Base-by-base conservation (phyloP, 2,113 vertebrate genomes). In the Heterotis niloticus region DNA sequence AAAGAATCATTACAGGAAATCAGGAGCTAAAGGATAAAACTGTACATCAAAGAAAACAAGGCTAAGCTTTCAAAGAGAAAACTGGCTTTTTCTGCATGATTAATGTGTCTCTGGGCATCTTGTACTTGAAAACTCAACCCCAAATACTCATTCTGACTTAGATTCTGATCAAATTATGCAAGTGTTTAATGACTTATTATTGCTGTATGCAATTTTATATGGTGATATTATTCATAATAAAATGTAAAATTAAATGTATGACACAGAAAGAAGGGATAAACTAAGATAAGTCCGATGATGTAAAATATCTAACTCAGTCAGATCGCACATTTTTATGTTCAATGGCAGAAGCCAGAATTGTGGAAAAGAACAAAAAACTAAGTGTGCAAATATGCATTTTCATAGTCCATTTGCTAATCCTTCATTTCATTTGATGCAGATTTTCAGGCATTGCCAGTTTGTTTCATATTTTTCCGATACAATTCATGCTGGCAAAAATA, bases 401-500 rank as follows among this genome's bases (percentile, higher is more conserved):
- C 34, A 44, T 44, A 44, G 34, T 54, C 20, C 70, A 56, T 23
- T 51, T 51, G 69, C 14, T 51, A 72, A 54, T 72, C 54, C 70
- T 56, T 72, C 51, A 23, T 14, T 72, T 56, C 51, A 23, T 72
- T 54, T 72, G 70, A 72, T 54, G 54, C 51, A 26, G 44, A 54
- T 51, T 72, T 74, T n/a, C 26, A 54, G 56, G 71, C 59, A 62
- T 62, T 3, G 10, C 59, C 20, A 62, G 20, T 62, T 14, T 44
- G 34, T 44, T 13, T 10, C 24, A 74, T 23, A 59, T 56, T 26
- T 74, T 14, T 74, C 26, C 71, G 24, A 51, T 54, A 74, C 16
- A 59, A 11, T 54, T 57, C 52, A 74, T 57, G 54, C 28, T 51
- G 57, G 71, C 71, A 74, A 57, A 74, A n/a, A 54, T 74, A 24